Evolutionary conservation across 2,888 invertebrate genomes (phyloP), one percentile per base, ranked within the genome.

Genomic region (Rotaria macrura): DNA sequence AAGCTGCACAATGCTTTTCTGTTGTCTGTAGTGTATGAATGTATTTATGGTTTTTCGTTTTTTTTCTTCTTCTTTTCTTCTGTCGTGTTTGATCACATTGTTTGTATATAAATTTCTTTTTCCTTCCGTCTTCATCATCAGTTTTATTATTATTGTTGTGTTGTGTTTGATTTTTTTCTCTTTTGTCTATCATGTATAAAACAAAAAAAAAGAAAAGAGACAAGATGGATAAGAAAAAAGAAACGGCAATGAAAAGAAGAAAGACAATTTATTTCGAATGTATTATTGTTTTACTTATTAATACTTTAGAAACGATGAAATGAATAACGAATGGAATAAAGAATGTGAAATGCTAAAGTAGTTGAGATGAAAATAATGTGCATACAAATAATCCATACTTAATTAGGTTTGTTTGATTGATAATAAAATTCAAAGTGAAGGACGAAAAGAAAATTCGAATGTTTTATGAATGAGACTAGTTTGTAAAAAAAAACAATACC

Each of bases 11-110:
- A 17, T 65, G 65, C 65, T 65, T 65, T 65, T 65, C 23, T 65
- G 65, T 65, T 65, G 65, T 65, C 65, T 65, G 65, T 65, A 65
- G 65, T 65, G 65, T 65, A 65, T 65, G 65, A 65, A 65, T 65
- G 65, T 65, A 65, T 65, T 65, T 65, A 65, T 65, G 65, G 65
- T 65, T 65, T 65, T 65, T 14, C 14, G 3, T 65, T 65, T 34
- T 65, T 29, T 17, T 14, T 34, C 34, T 34, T 3, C 17, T 17
- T 17, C 17, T 65, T 34, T 65, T 65, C 65, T 12, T 65, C 65
- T 29, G 34, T 65, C 65, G 65, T 65, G 65, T 65, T 65, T 65
- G 34, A 29, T 65, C 65, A 65, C 65, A 65, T 65, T 65, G 65
- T 65, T 65, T 65, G 65, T 65, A 65, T 34, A 65, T 65, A 65